phyloP scores from a whole-genome alignment of 2,113 vertebrate genomes.

The Isichthys henryi region DNA sequence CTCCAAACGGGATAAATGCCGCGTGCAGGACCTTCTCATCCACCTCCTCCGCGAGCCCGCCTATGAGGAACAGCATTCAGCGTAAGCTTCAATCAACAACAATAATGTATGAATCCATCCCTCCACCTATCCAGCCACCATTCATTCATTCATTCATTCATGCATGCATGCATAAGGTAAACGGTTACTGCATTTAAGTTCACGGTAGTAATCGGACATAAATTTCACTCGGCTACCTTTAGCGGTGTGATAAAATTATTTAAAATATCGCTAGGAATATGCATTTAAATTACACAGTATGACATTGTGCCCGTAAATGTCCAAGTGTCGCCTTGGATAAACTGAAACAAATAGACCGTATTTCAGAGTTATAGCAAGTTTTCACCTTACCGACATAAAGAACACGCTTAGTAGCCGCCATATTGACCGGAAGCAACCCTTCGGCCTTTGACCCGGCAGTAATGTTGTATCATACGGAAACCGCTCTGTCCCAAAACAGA shows the following conservation, averaged over 20 bases:
- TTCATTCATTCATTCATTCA: neutral
- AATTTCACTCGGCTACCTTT: neutral
- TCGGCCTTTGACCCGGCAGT: neutral
- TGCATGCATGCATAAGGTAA: neutral
- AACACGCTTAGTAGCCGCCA: constrained; percentile 24
- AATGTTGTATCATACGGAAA: neutral
- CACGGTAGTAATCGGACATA: neutral
- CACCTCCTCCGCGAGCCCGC: constrained; percentile 90
- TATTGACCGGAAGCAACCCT: neutral
- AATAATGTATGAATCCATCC: neutral
- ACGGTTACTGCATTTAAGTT: neutral
- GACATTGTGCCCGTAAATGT: neutral
- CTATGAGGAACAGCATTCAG: constrained; percentile 48
- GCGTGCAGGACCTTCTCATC: constrained; percentile 92
- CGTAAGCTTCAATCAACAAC: neutral
- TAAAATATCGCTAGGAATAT: neutral
- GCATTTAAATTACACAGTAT: neutral
- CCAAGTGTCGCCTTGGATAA: neutral
- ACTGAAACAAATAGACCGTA: neutral
- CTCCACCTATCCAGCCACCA: neutral
- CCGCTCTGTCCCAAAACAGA: neutral
- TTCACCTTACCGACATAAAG: constrained; percentile 18
- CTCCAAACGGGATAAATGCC: constrained; percentile 92
- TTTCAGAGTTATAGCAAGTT: neutral
- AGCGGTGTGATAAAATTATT: neutral